Percentiles rank a stretch among this genome's conserved stretches.
Conservation (phyloP, 2,888 invertebrate genomes). For the Ormyrus labotus region DNA sequence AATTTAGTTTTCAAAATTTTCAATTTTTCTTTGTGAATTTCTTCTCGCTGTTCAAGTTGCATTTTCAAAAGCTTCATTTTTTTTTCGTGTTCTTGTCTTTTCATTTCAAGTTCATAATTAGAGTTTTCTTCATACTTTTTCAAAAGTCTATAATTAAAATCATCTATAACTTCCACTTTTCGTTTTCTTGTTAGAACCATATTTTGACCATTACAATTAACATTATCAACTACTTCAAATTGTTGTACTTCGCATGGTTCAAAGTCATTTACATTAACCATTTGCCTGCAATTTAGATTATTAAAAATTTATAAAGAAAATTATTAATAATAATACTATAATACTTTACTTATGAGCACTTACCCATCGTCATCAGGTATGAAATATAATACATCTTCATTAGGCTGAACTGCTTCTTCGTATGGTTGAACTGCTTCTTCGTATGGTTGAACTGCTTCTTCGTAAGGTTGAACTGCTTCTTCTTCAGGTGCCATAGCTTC, state of each 20-base stretch:
- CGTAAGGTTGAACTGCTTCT: too few species aligned
- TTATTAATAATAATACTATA: background rate
- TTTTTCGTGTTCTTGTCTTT: slow-evolving; percentile 43
- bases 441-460: too few species aligned
- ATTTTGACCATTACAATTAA: slow-evolving; percentile 6
- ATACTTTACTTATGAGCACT: background rate
- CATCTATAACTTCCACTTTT: slow-evolving; percentile 3
- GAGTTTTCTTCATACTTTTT: slow-evolving; percentile 10
- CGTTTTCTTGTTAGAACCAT: slow-evolving; percentile 6
- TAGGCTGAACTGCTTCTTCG: background rate
- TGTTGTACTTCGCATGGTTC: background rate
- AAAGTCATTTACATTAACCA: slow-evolving; percentile 6
- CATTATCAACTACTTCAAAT: background rate
- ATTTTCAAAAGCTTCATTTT: slow-evolving; percentile 45
- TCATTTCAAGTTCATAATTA: slow-evolving; percentile 46
- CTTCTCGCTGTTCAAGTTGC: slow-evolving; percentile 38
- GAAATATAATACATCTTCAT: slow-evolving; percentile 6
- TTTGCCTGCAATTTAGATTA: slow-evolving; percentile 11
- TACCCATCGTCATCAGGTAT: slow-evolving; percentile 36
- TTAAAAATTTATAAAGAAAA: background rate
- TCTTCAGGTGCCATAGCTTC: too few species aligned
- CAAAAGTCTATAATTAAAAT: slow-evolving; percentile 19
- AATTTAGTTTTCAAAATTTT: slow-evolving; percentile 45
- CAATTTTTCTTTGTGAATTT: slow-evolving; percentile 52
- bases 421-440: too few species aligned